phyloP scores from a whole-genome alignment of 2,888 invertebrate species.

The Scaptomyza cyrtandrae region DNA sequence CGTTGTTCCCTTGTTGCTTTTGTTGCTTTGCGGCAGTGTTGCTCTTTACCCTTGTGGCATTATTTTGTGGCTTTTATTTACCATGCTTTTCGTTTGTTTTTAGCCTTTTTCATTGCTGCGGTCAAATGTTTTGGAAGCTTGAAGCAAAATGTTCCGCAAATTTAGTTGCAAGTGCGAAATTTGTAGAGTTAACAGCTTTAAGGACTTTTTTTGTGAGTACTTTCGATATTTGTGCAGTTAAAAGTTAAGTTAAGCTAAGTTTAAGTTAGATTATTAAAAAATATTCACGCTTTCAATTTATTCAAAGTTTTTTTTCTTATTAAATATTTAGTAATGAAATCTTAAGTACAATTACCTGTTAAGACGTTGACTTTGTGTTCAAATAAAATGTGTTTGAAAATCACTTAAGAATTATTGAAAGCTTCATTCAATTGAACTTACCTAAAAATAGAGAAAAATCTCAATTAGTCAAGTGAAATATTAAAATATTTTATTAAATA shows the following conservation, averaged over 20 bases:
- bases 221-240: conserved; percentile 9
- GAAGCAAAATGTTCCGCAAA: conserved; percentile 6
- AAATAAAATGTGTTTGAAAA: background rate
- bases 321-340: background rate
- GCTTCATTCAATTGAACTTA: conserved; percentile 46
- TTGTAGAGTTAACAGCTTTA: background rate
- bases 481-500: background rate
- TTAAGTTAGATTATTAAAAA: no score
- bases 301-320: background rate
- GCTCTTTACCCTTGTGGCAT: conserved; percentile 53
- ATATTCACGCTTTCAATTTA: no score
- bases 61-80: conserved; percentile 52
- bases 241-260: no score
- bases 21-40: conserved; percentile 63
- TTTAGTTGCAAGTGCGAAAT: conserved; percentile 7
- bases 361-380: conserved; percentile 1
- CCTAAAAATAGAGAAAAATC: conserved; percentile 59
- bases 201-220: background rate
- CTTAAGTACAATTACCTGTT: conserved; percentile 53
- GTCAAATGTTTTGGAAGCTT: conserved; percentile 28
- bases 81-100: conserved; percentile 22
- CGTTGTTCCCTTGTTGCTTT: conserved; percentile 28
- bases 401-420: background rate
- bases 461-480: conserved; percentile 28
- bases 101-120: conserved; percentile 26